Evolutionary conservation across 2,888 invertebrate species (phyloP).

Genomic region (Atherix ibis): DNA sequence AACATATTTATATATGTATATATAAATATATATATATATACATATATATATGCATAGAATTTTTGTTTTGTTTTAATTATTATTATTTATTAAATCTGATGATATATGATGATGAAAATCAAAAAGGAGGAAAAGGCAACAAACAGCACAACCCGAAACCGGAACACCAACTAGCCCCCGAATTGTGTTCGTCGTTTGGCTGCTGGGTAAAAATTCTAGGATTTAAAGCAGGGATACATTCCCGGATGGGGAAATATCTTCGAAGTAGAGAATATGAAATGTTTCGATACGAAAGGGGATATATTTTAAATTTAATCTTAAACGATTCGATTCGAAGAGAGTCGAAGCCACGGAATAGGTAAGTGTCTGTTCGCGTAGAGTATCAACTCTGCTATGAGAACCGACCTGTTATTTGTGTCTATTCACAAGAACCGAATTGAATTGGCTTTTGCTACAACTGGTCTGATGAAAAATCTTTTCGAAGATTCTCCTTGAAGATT

Average conservation of each 20-base stretch:
- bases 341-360: background rate
- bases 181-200: constrained; percentile 11
- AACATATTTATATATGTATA: constrained; percentile 1
- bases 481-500: too few species aligned
- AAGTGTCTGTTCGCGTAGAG: background rate
- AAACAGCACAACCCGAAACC: constrained; percentile 36
- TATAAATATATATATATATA: constrained; percentile 1
- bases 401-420: background rate
- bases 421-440: too few species aligned
- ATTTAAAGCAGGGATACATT: constrained; percentile 6
- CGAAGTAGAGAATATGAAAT: constrained; percentile 4
- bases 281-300: background rate
- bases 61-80: constrained; percentile 1
- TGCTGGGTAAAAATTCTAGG: constrained; percentile 9
- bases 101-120: constrained; percentile 15
- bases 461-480: too few species aligned
- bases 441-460: too few species aligned
- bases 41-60: background rate
- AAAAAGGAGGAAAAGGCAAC: constrained; percentile 32
- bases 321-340: too few species aligned
- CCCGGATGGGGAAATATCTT: constrained; percentile 4
- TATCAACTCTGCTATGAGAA: background rate
- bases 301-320: too few species aligned
- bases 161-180: constrained; percentile 32
- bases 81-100: constrained; percentile 8